Conservation (phyloP, 2,888 invertebrate genomes). For the Lochmaea capreae region DNA sequence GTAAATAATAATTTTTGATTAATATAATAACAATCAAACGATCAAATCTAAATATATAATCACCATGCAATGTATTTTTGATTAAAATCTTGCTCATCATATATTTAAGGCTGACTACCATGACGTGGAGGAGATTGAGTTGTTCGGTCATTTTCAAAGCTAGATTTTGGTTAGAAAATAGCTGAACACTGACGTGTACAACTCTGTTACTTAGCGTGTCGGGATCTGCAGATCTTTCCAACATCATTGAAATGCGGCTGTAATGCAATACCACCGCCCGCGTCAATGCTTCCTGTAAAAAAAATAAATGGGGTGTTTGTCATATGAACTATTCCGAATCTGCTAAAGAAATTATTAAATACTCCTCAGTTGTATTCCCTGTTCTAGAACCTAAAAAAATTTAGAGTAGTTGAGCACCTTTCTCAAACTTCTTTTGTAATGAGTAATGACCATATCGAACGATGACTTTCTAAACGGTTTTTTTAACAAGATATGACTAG, state of each 20-base stretch:
- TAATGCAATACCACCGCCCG: constrained; percentile 97
- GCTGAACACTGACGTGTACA: constrained; percentile 96
- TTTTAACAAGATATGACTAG: too few species aligned
- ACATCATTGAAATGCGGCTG: constrained; percentile 91
- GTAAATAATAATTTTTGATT: constrained; percentile 22
- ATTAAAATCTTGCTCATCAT: constrained; percentile 95
- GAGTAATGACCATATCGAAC: too few species aligned
- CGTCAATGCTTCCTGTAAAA: constrained; percentile 81
- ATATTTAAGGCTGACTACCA: constrained; percentile 89
- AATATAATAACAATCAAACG: background rate
- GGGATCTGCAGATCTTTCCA: constrained; percentile 86
- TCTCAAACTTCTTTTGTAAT: too few species aligned
- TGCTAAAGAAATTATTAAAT: too few species aligned
- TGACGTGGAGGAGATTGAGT: constrained; percentile 89
- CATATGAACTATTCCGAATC: too few species aligned
- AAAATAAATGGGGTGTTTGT: background rate
- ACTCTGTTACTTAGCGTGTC: constrained; percentile 95
- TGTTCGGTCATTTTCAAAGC: constrained; percentile 93
- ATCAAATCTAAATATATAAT: constrained; percentile 51
- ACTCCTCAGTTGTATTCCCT: too few species aligned
- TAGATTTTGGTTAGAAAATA: constrained; percentile 94
- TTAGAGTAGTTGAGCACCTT: too few species aligned
- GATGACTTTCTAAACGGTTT: too few species aligned
- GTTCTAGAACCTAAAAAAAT: too few species aligned
- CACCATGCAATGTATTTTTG: constrained; percentile 87